Conservation (phyloP, 2,797 vertebrate species). For the Pyrocephalus nanus region DNA sequence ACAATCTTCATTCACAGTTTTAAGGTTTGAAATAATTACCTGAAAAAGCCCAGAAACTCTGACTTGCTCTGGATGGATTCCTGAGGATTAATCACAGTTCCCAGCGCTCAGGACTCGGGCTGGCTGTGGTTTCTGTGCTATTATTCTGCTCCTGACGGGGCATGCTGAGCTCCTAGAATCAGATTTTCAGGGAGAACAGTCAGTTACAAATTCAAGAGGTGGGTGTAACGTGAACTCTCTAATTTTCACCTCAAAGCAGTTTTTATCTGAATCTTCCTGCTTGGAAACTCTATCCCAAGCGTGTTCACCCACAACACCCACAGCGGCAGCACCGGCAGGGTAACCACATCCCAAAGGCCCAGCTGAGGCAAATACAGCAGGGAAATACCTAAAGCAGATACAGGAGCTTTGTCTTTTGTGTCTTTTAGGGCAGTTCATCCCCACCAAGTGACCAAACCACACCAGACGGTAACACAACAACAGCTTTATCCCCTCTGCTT, state of each 20-base stretch:
- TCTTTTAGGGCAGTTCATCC: background rate
- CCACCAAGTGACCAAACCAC: background rate
- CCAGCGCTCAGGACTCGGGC: background rate
- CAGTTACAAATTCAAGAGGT: conserved; percentile 43
- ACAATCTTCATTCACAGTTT: background rate
- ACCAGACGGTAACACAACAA: background rate
- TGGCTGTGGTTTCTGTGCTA: conserved; percentile 4
- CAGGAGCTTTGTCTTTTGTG: background rate
- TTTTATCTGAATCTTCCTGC: conserved; percentile 39
- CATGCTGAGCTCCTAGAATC: conserved; percentile 33
- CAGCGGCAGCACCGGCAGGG: background rate
- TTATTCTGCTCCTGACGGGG: conserved; percentile 26
- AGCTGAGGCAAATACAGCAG: conserved; percentile 6
- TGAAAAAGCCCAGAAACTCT: background rate
- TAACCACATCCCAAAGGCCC: background rate
- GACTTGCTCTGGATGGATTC: background rate
- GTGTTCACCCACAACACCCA: background rate
- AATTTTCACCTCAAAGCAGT: conserved; percentile 53
- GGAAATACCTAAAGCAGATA: background rate
- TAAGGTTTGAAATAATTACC: background rate
- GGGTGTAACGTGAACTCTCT: conserved; percentile 22
- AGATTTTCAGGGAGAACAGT: conserved; percentile 28
- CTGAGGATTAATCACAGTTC: conserved; percentile 5
- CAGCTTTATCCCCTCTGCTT: background rate
- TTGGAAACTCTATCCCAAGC: conserved; percentile 7